These are phyloP conservation scores for Chrysomallon squamiferum DNA, from an alignment of 1,140 invertebrate genomes.

Conservation along the genomic window DNA sequence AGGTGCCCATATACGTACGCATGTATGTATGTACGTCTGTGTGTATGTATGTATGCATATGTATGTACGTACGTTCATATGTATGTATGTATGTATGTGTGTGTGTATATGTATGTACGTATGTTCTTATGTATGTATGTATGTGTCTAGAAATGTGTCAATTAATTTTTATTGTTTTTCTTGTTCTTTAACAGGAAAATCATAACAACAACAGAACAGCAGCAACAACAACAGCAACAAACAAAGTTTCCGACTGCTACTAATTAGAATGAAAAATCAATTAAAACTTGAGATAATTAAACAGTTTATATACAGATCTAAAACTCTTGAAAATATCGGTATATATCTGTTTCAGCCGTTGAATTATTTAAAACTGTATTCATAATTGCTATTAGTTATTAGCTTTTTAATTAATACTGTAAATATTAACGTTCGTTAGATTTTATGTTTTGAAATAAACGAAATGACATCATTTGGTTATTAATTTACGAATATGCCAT, in stretches of 20 bases:
- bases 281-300: background rate
- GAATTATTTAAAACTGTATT: too few species aligned
- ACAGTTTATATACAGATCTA: background rate
- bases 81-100: conserved; percentile 6
- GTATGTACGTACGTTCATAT: conserved; percentile 4
- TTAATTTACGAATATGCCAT: too few species aligned
- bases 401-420: too few species aligned
- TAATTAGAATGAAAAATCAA: background rate
- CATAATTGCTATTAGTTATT: too few species aligned
- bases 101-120: conserved; percentile 4
- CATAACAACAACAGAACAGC: background rate
- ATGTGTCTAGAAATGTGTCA: background rate
- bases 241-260: background rate
- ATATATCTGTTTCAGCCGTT: too few species aligned
- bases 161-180: background rate
- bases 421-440: too few species aligned
- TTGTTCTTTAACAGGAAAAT: background rate
- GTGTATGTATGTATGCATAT: conserved; percentile 7
- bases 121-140: background rate
- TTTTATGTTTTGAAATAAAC: too few species aligned
- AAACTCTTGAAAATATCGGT: too few species aligned
- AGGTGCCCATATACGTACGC: background rate
- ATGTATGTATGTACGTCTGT: background rate
- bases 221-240: background rate
- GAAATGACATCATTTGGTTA: too few species aligned